Evolutionary conservation across 2,888 invertebrate species (phyloP), one percentile per base, ranked within the genome.

Genomic region (Tetramorium bicarinatum): DNA sequence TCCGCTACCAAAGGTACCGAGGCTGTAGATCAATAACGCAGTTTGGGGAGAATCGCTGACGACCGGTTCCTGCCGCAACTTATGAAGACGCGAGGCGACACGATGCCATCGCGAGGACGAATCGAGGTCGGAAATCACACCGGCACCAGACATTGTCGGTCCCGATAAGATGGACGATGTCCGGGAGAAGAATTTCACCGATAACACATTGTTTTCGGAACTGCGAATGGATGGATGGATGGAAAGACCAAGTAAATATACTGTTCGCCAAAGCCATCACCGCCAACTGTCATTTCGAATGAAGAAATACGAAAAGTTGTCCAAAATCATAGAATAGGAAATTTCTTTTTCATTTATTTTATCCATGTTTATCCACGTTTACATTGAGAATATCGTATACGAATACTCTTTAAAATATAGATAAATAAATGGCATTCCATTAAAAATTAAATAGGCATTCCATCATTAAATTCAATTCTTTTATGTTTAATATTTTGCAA

Each of bases 11-110:
- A 81, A 86, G 83, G 85, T 80, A 80, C 67, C 54, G 62, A 80
- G n/a, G 38, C 77, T 54, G 69, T 61, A 54, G 82, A 87, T 88
- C 88, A 88, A 89, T 88, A 87, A 87, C 84, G 72, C 25, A 54
- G 87, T 83, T 85, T 82, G 47, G 52, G 77, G 54, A 77, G 84
- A 69, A 82, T 72, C 83, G 82, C 62, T 84, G 84, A 77, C 81
- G 82, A 82, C 67, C 82, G 82, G 67, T 77, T 81, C 74, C 61
- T 49, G 75, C 21, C 44, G 49, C 72, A 69, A 56, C 44, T 77
- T 61, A 59, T 59, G 67, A 79, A 79, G 69, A 69, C 56, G 47
- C 47, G 67, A 54, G 41, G n/a, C 66, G 29, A 41, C 54, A 13
- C 61, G 67, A 54, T 21, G 80, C 52, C 38, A 59, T 81, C 69